Percentiles rank a stretch among this genome's conserved stretches.
Conservation (phyloP, 2,797 vertebrate genomes). For the Peromyscus aztecus region DNA sequence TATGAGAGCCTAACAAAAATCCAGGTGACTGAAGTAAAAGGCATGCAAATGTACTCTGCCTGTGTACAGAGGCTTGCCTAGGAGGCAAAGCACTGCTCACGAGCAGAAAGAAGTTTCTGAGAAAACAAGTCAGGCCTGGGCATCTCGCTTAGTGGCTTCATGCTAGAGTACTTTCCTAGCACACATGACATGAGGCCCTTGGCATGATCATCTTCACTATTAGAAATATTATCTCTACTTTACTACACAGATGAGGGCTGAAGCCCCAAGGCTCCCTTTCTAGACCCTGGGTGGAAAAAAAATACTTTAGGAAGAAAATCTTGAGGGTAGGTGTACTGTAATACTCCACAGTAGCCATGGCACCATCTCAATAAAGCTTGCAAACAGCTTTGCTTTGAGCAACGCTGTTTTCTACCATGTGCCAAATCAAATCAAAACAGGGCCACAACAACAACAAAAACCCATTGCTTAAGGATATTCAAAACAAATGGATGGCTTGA, state of each 20-base stretch:
- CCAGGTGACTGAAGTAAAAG: background rate
- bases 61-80: background rate
- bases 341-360: background rate
- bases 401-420: background rate
- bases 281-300: background rate
- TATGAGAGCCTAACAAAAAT: background rate
- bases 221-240: background rate
- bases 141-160: background rate
- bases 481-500: background rate
- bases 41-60: background rate
- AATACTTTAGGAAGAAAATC: background rate
- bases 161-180: no score
- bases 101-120: conserved; percentile 13
- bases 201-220: background rate
- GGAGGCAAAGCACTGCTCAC: background rate
- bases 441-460: background rate
- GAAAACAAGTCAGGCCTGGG: background rate
- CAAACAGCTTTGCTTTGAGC: background rate
- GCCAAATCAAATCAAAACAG: background rate
- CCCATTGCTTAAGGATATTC: background rate
- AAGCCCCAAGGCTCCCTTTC: background rate
- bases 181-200: background rate
- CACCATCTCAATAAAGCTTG: background rate
- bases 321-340: background rate
- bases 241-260: background rate